Percentiles rank a stretch among this genome's conserved stretches.
Evolutionary conservation across 2,888 invertebrate genomes (phyloP).

Genomic region (Rhyacophila evoluta): DNA sequence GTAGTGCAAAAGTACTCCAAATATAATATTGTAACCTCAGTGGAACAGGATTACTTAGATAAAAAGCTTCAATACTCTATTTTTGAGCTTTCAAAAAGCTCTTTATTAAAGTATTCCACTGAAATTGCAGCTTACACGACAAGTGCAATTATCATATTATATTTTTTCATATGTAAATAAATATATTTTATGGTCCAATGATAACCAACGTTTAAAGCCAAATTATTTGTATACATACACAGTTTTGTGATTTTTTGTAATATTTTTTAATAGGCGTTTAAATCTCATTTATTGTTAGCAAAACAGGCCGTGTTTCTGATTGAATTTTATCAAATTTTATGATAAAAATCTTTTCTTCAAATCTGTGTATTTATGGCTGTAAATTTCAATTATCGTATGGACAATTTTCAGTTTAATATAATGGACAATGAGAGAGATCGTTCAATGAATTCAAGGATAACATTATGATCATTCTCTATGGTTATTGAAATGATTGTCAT

Average conservation of each 20-base stretch:
- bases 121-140: slow-evolving; percentile 2
- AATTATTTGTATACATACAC: no score
- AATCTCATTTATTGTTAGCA: no score
- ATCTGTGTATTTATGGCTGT: no score
- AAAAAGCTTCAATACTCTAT: no score
- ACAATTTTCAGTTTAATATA: background rate
- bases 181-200: background rate
- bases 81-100: background rate
- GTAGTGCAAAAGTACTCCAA: slow-evolving; percentile 10
- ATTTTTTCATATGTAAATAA: background rate
- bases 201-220: background rate
- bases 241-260: no score
- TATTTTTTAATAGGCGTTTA: no score
- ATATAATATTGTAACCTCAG: slow-evolving; percentile 2
- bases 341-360: no score
- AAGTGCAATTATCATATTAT: slow-evolving; percentile 17
- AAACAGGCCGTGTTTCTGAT: no score
- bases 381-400: background rate
- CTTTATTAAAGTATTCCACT: background rate
- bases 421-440: slow-evolving; percentile 18
- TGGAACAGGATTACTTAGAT: background rate
- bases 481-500: slow-evolving; percentile 1
- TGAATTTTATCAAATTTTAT: no score
- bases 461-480: background rate
- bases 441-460: background rate